Evolutionary conservation across 2,797 vertebrate genomes (phyloP).

Genomic region (Pangasius sanitwongsei): DNA sequence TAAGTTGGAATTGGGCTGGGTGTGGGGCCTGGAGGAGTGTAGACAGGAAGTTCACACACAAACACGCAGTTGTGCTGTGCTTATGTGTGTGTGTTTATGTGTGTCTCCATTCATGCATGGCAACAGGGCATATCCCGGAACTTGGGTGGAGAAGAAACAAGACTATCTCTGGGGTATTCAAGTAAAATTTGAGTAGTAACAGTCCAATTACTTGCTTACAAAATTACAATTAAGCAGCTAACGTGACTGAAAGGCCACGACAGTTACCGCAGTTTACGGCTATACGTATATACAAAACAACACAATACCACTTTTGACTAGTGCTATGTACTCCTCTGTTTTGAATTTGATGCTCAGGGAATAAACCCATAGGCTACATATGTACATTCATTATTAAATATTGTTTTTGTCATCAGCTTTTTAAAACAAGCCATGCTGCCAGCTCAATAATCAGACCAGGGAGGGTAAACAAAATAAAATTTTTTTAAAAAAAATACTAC

Average conservation of each 20-base stretch:
- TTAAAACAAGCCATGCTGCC: not conserved
- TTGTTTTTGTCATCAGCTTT: not conserved
- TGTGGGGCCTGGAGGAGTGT: slow-evolving; percentile 38
- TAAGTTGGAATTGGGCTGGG: slow-evolving; percentile 43
- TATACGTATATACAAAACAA: not conserved
- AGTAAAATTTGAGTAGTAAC: not conserved
- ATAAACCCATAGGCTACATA: not conserved
- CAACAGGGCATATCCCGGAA: not conserved
- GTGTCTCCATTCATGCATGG: not conserved
- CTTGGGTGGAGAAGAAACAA: not conserved
- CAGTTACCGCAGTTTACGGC: not conserved
- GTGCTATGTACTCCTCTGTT: not conserved
- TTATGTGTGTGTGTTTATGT: not conserved
- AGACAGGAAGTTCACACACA: slow-evolving; percentile 52
- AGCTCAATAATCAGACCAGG: not conserved
- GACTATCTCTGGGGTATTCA: too few relatives aligned
- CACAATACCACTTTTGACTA: not conserved
- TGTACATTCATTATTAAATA: not conserved
- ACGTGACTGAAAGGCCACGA: not conserved
- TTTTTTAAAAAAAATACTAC: not conserved
- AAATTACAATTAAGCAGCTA: too few relatives aligned
- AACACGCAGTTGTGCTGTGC: slow-evolving; percentile 3
- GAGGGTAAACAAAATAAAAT: not conserved
- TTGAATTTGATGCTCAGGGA: not conserved
- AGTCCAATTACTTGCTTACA: not conserved